Percentiles rank a stretch among this genome's conserved stretches.
These are phyloP conservation scores for Steinernema khuongi DNA, from an alignment of 1,140 invertebrate genomes.

Conservation along the genomic window DNA sequence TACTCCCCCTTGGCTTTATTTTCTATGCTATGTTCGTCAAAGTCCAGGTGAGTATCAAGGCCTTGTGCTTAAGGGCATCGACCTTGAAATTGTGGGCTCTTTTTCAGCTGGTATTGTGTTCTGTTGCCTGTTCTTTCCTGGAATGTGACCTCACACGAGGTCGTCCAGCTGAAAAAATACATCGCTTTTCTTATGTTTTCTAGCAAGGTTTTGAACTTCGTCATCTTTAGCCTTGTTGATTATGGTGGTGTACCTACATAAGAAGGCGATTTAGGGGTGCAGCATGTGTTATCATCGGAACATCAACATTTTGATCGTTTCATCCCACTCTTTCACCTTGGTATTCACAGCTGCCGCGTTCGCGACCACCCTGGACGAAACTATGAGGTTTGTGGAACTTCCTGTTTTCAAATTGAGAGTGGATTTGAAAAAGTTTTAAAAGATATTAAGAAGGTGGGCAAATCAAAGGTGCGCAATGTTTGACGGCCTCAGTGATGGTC, in stretches of 20 bases:
- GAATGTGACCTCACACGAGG: too few species aligned
- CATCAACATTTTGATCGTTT: not conserved
- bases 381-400: not conserved
- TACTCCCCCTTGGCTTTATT: not conserved
- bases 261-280: not conserved
- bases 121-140: too few species aligned
- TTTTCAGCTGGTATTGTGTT: not conserved
- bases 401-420: too few species aligned
- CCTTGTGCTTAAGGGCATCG: not conserved
- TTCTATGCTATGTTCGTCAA: not conserved
- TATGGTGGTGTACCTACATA: not conserved
- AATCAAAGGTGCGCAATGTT: not conserved
- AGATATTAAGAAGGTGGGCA: not conserved
- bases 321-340: not conserved
- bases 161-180: too few species aligned
- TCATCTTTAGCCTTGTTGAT: not conserved
- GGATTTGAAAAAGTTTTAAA: too few species aligned
- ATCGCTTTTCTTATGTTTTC: too few species aligned
- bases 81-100: not conserved
- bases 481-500: too few species aligned
- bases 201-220: constrained; percentile 70
- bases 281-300: constrained; percentile 1
- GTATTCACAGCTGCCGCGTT: not conserved
- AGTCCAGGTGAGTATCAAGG: not conserved
- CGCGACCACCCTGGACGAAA: not conserved